Evolutionary conservation across 1,140 invertebrate genomes (phyloP), one percentile per base, ranked within the genome.

Genomic region (Babylonia areolata): DNA sequence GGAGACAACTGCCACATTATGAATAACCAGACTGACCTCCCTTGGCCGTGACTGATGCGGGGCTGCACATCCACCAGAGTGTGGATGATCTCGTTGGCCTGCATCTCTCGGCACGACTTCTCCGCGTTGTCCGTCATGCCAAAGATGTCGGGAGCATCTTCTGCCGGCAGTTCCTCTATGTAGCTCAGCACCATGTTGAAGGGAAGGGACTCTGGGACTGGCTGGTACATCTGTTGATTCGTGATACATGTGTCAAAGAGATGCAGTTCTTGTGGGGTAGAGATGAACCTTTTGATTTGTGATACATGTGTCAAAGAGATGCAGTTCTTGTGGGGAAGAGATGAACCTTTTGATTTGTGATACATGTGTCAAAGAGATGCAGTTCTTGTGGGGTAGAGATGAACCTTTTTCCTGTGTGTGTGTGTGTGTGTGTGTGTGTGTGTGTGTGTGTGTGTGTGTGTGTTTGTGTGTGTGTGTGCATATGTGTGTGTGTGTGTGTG

Each of bases 101-200:
- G 93, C 17, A 89, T 71, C 85, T 93, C 91, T 94, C 97, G 96
- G 94, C 96, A 97, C 0, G 96, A 96, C 86, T 97, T 97, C 92
- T 98, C 97, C 2, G 97, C 97, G 94, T 97, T 98, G 88, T 97
- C 96, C 91, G 97, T 97, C 97, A 98, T 97, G 75, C 97, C 97
- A 95, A 98, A 98, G 85, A 98, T 96, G 93, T 97, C 97, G 0
- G 97, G 97, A 89, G 96, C 96, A 92, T 98, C 97, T 81, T 97
- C 95, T 31, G 96, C 95, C 0, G 97, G 97, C 58, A 97, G 95
- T 0, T 94, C 94, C 58, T 97, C 96, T 3, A 97, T 95, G 93
- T 97, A 97, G 5, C 95, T 93, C 15, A 95, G 93, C 85, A 93
- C 91, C 33, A 93, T 89, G 42, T 87, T 85, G 64, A 93, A 91